Conservation (phyloP, 2,888 invertebrate species). For the Chrysomela aeneicollis region DNA sequence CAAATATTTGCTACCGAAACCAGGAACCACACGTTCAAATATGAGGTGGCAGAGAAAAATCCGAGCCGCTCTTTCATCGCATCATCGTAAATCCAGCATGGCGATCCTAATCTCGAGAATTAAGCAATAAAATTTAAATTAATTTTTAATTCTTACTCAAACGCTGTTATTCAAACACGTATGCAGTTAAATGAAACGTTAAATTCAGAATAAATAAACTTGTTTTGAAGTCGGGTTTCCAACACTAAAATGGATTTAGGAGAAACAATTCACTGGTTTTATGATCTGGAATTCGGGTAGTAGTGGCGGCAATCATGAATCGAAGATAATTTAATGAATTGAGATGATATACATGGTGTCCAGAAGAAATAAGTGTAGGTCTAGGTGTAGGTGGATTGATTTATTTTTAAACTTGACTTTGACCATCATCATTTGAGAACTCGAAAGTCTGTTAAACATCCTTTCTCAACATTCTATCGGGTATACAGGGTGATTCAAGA, state of each 20-base stretch:
- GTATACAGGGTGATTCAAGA: too few species aligned
- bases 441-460: too few species aligned
- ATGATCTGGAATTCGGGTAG: slow-evolving; percentile 8
- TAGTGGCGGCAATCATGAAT: neutral
- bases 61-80: slow-evolving; percentile 32
- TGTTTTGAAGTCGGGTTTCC: slow-evolving; percentile 16
- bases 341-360: neutral
- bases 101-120: slow-evolving; percentile 39
- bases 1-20: slow-evolving; percentile 37
- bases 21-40: slow-evolving; percentile 37
- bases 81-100: slow-evolving; percentile 36
- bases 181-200: slow-evolving; percentile 19
- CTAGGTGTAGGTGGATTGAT: too few species aligned
- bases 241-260: slow-evolving; percentile 21
- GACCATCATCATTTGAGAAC: too few species aligned
- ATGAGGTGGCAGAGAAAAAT: slow-evolving; percentile 31
- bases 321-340: neutral
- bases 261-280: slow-evolving; percentile 16
- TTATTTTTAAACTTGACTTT: too few species aligned
- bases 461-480: too few species aligned
- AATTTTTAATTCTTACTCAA: slow-evolving; percentile 43
- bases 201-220: slow-evolving; percentile 25
- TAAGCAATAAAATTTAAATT: slow-evolving; percentile 43
- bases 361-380: neutral
- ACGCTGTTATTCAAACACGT: slow-evolving; percentile 37